A percentile compares a stretch with the other conserved stretches of the same genome.
Evolutionary conservation across 2,113 vertebrate genomes (phyloP).

Genomic region (Lutjanus erythropterus): DNA sequence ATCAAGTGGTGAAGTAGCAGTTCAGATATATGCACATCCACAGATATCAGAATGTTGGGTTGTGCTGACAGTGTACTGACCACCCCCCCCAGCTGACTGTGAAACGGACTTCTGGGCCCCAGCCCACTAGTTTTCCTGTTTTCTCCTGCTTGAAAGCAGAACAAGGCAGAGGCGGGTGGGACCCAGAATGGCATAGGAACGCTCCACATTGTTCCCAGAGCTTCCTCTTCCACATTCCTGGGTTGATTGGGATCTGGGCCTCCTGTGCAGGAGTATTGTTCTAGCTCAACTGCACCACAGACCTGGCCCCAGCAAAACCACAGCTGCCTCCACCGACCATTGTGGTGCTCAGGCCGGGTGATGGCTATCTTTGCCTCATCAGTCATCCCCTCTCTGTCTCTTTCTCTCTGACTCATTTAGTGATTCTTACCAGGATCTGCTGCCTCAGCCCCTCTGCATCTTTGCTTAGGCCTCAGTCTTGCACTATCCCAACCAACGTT

Average conservation of each 20-base stretch:
- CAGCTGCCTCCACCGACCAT: conserved; percentile 71
- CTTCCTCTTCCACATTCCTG: conserved; percentile 88
- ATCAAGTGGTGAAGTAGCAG: conserved; percentile 38
- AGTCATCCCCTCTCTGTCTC: conserved; percentile 30
- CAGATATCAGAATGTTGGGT: conserved; percentile 36
- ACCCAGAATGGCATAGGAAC: conserved; percentile 71
- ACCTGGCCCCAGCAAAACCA: conserved; percentile 67
- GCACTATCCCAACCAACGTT: conserved; percentile 7
- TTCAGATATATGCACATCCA: conserved; percentile 28
- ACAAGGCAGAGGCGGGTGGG: conserved; percentile 63
- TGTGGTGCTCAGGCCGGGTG: conserved; percentile 55
- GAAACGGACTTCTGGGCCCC: conserved; percentile 48
- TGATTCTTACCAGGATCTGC: conserved; percentile 30
- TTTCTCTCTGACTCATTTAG: conserved; percentile 40
- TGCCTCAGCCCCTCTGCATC: conserved; percentile 45
- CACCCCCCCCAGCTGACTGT: conserved; percentile 62
- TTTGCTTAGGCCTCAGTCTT: conserved; percentile 21
- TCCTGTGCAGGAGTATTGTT: conserved; percentile 76
- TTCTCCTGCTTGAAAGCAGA: conserved; percentile 74
- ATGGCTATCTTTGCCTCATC: conserved; percentile 65
- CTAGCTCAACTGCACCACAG: conserved; percentile 62
- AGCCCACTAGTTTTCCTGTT: conserved; percentile 80
- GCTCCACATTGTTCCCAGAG: conserved; percentile 82
- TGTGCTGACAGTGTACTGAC: conserved; percentile 34
- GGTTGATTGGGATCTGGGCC: conserved; percentile 82